Base-by-base conservation (phyloP, 2,888 invertebrate genomes). In the Spisula solida region DNA sequence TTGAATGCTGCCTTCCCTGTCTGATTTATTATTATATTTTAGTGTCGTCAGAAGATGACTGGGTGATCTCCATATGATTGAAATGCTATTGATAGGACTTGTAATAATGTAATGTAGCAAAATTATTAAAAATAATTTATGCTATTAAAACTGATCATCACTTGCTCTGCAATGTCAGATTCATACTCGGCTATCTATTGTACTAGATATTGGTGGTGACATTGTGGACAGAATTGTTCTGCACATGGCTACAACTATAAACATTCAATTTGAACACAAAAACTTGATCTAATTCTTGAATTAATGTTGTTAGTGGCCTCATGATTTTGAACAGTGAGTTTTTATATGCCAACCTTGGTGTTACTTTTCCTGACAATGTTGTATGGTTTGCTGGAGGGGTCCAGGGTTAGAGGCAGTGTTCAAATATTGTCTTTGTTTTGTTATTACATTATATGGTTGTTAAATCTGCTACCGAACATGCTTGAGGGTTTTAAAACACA, bases 391-490 rank as follows among this genome's bases (percentile, higher is more conserved):
- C n/a, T 10, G 60, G 12, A 66, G 20, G 60, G n/a, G 20, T 25
- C n/a, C 60, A 66, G 60, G 10, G n/a, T 66, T 66, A 25, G 60
- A 25, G 25, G 60, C 60, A 66, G 6, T 66, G 60, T 66, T 66
- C 60, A 66, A 2, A 66, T 66, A 66, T 66, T 25, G 25, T 66
- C 60, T 66, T 66, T 66, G 60, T 66, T 66, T 12, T 66, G 60
- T 66, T 25, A 66, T 66, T 66, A 25, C 60, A 10, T 66, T 66
- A 25, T 66, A 41, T 2, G 41, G 41, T 41, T 25, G 10, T 66
- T 25, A 66, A 66, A 66, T 66, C 10, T 66, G 60, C 60, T 66
- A 25, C 10, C n/a, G 6, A 25, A 25, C 6, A 66, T 25, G n/a
- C 60, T 66, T 20, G 60, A 10, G 6, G 60, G 25, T 66, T 66